Conservation (phyloP, 2,888 invertebrate species). For the Eupelmus urozonus region DNA sequence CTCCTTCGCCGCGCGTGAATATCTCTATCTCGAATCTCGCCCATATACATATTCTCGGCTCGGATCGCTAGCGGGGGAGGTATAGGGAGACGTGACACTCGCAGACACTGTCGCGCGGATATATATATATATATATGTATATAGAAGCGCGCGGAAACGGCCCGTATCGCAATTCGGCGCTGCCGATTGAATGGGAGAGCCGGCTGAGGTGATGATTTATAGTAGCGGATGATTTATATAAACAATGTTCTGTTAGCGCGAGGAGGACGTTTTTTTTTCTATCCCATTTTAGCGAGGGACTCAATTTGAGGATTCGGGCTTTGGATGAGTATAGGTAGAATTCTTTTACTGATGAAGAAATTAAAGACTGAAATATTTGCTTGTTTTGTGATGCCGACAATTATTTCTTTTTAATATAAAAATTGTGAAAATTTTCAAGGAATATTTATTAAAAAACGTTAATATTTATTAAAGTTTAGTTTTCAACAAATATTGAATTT, state of each 20-base stretch:
- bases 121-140: conserved; percentile 10
- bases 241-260: conserved; percentile 34
- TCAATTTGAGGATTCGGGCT: too few relatives aligned
- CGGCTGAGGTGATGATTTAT: conserved; percentile 41
- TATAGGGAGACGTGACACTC: conserved; percentile 51
- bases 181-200: conserved; percentile 44
- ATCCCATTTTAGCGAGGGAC: not conserved
- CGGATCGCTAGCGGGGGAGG: not conserved
- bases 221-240: conserved; percentile 45
- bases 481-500: too few relatives aligned
- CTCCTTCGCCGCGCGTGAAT: conserved; percentile 43
- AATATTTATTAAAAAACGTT: too few relatives aligned
- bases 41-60: conserved; percentile 43
- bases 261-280: not conserved
- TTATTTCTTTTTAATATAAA: too few relatives aligned
- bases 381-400: too few relatives aligned
- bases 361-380: too few relatives aligned
- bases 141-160: conserved; percentile 3
- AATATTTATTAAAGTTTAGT: too few relatives aligned
- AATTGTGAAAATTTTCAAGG: too few relatives aligned
- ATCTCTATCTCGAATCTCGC: conserved; percentile 39
- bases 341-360: too few relatives aligned
- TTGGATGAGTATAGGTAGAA: too few relatives aligned
- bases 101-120: conserved; percentile 56
- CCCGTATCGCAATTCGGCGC: conserved; percentile 11